phyloP scores from a whole-genome alignment of 2,888 invertebrate genomes.

The Lumbricus terrestris region DNA sequence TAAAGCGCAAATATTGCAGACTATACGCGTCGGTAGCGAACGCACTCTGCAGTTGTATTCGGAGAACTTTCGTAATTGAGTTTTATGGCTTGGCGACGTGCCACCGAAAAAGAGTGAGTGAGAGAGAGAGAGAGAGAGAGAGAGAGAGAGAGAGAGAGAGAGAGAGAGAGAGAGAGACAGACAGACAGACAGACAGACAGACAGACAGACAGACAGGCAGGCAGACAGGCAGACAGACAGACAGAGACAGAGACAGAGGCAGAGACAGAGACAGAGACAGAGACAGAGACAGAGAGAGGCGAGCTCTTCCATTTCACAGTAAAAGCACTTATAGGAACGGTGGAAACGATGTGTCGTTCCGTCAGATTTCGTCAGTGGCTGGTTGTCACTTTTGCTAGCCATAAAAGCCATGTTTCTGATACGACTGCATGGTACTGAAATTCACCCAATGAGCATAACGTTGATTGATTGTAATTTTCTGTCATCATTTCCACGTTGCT shows the following conservation, averaged over 20 bases:
- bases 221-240: too few species aligned
- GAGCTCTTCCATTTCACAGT: neutral
- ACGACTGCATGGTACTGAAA: neutral
- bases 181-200: too few species aligned
- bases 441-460: neutral
- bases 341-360: neutral
- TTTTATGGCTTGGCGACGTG: neutral
- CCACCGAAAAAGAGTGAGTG: too few species aligned
- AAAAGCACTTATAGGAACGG: neutral
- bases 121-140: too few species aligned
- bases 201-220: too few species aligned
- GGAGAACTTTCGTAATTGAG: neutral
- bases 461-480: neutral
- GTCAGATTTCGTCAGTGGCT: neutral
- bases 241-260: neutral
- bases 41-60: neutral
- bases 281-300: neutral
- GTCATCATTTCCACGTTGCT: neutral
- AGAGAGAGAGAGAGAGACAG: too few species aligned
- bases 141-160: too few species aligned
- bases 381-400: neutral
- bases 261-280: neutral
- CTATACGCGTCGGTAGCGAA: neutral
- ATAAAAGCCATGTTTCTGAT: neutral
- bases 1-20: neutral